phyloP scores from a whole-genome alignment of 2,797 vertebrate genomes.

The Siniperca undulata region DNA sequence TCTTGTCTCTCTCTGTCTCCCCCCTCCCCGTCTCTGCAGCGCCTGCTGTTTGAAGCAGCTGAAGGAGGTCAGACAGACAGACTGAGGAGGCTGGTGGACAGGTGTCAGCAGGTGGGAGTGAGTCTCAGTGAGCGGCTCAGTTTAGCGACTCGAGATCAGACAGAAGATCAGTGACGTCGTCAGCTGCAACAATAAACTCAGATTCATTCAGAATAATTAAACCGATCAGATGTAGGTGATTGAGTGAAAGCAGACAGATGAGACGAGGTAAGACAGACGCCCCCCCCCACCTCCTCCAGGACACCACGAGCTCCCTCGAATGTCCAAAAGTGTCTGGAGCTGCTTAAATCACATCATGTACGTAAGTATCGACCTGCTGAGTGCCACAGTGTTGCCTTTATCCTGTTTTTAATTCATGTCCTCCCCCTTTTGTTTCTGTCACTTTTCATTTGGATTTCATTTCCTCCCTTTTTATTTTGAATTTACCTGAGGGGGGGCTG shows the following conservation, averaged over 20 bases:
- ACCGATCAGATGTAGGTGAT: conserved; percentile 37
- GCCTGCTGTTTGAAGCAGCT: conserved; percentile 96
- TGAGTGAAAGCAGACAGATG: conserved; percentile 47
- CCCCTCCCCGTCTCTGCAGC: conserved; percentile 79
- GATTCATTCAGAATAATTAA: neutral
- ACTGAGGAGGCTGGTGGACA: conserved; percentile 93
- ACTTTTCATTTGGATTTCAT: conserved; percentile 78
- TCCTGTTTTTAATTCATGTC: conserved; percentile 63
- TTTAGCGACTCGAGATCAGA: conserved; percentile 91
- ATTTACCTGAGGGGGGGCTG: neutral
- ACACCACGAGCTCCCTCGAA: conserved; percentile 73
- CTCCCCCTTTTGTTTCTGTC: conserved; percentile 77
- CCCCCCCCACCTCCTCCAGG: conserved; percentile 77
- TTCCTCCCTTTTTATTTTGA: conserved; percentile 69
- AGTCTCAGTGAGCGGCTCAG: conserved; percentile 95
- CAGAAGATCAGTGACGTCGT: conserved; percentile 85
- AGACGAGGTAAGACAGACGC: conserved; percentile 80
- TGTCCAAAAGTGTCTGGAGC: conserved; percentile 86
- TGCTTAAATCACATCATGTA: conserved; percentile 89
- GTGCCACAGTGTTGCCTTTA: conserved; percentile 61
- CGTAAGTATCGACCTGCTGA: conserved; percentile 95
- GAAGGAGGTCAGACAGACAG: conserved; percentile 91
- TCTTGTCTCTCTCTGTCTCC: conserved; percentile 42
- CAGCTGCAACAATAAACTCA: conserved; percentile 62
- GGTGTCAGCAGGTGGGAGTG: conserved; percentile 96